phyloP scores from a whole-genome alignment of 2,113 vertebrate species.

The Gopherus evgoodei region DNA sequence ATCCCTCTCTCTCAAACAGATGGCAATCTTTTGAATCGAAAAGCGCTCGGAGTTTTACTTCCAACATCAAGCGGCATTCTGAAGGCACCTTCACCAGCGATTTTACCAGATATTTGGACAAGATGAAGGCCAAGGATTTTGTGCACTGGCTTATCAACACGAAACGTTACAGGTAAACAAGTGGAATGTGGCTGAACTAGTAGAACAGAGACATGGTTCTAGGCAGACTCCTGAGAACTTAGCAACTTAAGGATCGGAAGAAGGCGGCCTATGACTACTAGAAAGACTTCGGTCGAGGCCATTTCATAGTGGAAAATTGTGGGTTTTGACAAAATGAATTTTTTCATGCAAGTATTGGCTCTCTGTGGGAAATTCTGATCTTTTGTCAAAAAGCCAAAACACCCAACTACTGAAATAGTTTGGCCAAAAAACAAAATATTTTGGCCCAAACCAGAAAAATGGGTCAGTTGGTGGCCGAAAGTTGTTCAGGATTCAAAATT shows the following conservation, averaged over 20 bases:
- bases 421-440: neutral
- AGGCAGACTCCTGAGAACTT: neutral
- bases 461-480: neutral
- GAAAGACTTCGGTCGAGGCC: neutral
- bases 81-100: slow-evolving; percentile 87
- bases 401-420: neutral
- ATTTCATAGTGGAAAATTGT: neutral
- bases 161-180: slow-evolving; percentile 64
- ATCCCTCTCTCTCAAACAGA: neutral
- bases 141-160: slow-evolving; percentile 85
- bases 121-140: slow-evolving; percentile 86
- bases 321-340: neutral
- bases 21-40: slow-evolving; percentile 46
- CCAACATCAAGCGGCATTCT: slow-evolving; percentile 78
- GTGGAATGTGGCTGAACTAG: neutral
- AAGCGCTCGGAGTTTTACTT: neutral
- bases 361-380: neutral
- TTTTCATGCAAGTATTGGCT: neutral
- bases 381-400: neutral
- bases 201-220: neutral
- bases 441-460: no score
- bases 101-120: slow-evolving; percentile 82
- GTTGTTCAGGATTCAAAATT: neutral
- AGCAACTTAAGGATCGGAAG: slow-evolving; percentile 54
- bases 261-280: neutral